phyloP scores from a whole-genome alignment of 2,888 invertebrate species.

The Notodromas monacha region DNA sequence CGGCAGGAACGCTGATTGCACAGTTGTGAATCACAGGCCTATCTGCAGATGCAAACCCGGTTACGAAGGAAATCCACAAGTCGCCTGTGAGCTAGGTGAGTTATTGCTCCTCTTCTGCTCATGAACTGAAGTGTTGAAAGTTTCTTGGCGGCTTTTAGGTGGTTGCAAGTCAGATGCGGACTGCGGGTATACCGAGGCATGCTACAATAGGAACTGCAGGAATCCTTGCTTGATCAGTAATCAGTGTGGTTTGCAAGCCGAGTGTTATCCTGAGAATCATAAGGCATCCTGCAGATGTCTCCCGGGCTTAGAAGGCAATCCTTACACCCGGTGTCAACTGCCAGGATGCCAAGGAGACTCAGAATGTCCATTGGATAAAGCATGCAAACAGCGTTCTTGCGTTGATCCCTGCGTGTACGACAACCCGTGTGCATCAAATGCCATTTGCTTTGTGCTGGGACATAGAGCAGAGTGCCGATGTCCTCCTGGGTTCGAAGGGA shows the following conservation, averaged over 20 bases:
- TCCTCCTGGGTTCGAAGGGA: constrained; percentile 11
- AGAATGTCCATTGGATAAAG: constrained; percentile 45
- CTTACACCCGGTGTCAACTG: background rate
- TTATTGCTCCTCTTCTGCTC: constrained; percentile 8
- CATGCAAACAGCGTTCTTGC: constrained; percentile 48
- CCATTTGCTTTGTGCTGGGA: constrained; percentile 11
- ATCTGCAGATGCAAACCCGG: constrained; percentile 12
- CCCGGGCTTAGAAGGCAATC: constrained; percentile 10
- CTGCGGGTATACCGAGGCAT: constrained; percentile 11
- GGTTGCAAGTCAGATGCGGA: constrained; percentile 10
- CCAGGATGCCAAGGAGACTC: constrained; percentile 35
- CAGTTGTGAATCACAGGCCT: constrained; percentile 41
- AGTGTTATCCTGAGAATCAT: constrained; percentile 10
- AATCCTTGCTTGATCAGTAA: constrained; percentile 10
- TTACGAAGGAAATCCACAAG: constrained; percentile 11
- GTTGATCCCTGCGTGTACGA: constrained; percentile 35
- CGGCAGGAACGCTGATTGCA: constrained; percentile 27
- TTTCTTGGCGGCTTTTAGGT: background rate
- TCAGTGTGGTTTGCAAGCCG: constrained; percentile 9
- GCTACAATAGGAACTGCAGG: constrained; percentile 10
- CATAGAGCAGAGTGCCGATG: constrained; percentile 14
- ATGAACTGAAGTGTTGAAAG: background rate
- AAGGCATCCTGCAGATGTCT: constrained; percentile 11
- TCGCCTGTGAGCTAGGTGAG: constrained; percentile 10
- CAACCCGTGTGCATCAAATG: constrained; percentile 32